These are phyloP conservation scores for Urocyon cinereoargenteus DNA, from an alignment of 2,797 vertebrate genomes.

Conservation along the genomic window DNA sequence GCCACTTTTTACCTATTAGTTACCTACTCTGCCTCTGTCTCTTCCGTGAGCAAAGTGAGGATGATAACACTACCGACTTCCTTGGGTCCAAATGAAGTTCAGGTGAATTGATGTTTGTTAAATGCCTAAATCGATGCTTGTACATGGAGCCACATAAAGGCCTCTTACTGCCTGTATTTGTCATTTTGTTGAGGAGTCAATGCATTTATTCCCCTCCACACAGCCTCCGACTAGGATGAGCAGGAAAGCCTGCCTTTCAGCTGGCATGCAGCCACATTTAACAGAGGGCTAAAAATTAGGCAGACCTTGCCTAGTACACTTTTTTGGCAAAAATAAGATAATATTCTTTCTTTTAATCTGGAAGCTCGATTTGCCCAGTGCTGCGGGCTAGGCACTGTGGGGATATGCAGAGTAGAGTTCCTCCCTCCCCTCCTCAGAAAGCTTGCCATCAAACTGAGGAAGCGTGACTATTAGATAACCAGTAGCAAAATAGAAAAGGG, in stretches of 20 bases:
- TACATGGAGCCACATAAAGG: background rate
- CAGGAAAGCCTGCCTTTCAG: background rate
- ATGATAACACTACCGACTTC: background rate
- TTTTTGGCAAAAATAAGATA: slow-evolving; percentile 2
- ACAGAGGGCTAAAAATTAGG: background rate
- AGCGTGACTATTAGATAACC: background rate
- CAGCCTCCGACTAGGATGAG: background rate
- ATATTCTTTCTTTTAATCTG: background rate
- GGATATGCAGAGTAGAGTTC: background rate
- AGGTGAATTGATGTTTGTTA: background rate
- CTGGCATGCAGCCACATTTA: background rate
- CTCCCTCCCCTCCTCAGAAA: background rate
- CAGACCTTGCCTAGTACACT: background rate
- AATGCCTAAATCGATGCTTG: background rate
- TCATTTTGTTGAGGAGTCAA: background rate
- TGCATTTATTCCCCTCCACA: background rate
- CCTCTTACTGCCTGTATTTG: background rate
- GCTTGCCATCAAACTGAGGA: background rate
- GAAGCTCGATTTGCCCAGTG: background rate
- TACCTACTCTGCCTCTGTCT: rapidly evolving
- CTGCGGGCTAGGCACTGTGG: background rate
- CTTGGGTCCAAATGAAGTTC: background rate
- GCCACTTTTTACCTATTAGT: background rate
- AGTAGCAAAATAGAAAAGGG: background rate
- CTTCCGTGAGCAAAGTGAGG: background rate